phyloP scores from a whole-genome alignment of 2,797 vertebrate species.

The Gallinago stenura region DNA sequence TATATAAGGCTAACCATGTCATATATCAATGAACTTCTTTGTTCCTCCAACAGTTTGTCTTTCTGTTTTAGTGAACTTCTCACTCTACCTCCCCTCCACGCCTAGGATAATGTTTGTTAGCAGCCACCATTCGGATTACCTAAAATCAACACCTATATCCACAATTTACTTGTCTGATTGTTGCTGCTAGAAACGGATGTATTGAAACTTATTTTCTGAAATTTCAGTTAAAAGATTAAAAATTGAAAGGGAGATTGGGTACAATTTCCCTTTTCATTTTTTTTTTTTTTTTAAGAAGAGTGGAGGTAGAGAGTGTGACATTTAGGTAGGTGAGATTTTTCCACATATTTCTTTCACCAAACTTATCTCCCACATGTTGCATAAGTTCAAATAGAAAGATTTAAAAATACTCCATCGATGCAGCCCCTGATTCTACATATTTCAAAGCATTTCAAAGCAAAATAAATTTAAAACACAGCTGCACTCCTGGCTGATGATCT shows the following conservation, averaged over 20 bases:
- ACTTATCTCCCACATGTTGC: background rate
- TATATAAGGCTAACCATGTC: background rate
- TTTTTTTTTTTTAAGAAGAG: no score
- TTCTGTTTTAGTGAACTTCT: background rate
- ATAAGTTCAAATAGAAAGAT: background rate
- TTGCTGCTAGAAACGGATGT: background rate
- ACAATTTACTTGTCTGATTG: background rate
- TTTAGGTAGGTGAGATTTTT: background rate
- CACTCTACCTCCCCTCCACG: background rate
- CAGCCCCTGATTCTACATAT: background rate
- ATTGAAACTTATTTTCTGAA: background rate
- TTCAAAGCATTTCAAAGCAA: background rate
- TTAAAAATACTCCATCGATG: background rate
- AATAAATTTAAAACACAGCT: constrained; percentile 44
- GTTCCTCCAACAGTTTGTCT: background rate
- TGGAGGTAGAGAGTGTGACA: fast-evolving
- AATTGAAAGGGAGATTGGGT: background rate
- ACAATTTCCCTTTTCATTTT: background rate
- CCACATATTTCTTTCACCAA: background rate
- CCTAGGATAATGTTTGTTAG: background rate
- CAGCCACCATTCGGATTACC: background rate
- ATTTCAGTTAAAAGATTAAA: background rate
- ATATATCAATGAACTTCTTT: background rate
- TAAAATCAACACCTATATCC: background rate
- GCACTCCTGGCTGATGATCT: constrained; percentile 2